These are phyloP conservation scores for Platycnemis pennipes DNA, from an alignment of 2,888 invertebrate genomes.

Conservation along the genomic window DNA sequence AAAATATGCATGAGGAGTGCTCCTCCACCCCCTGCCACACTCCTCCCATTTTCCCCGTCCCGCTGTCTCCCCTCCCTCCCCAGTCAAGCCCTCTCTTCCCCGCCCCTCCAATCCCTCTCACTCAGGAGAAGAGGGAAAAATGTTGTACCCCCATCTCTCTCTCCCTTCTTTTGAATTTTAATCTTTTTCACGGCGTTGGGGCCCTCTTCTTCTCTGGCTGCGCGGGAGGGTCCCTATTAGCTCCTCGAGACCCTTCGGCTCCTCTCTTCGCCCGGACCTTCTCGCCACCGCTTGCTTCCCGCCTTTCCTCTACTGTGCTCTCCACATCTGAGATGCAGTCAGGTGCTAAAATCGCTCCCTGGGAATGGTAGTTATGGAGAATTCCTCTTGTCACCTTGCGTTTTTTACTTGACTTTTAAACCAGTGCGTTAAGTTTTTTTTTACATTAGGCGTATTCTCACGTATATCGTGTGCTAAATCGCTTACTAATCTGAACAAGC, in stretches of 20 bases:
- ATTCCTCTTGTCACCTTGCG: background rate
- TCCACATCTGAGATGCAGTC: background rate
- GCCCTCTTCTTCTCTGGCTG: background rate
- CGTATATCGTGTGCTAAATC: background rate
- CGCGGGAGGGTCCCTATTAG: background rate
- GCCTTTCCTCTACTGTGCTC: background rate
- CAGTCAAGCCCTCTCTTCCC: background rate
- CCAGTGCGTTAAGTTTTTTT: background rate
- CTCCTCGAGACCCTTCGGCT: background rate
- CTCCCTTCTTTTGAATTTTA: slow-evolving; percentile 56
- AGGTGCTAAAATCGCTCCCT: background rate
- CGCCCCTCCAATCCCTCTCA: slow-evolving; percentile 9
- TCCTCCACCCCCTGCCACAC: background rate
- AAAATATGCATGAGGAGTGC: slow-evolving; percentile 64
- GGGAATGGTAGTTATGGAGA: background rate
- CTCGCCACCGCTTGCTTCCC: background rate
- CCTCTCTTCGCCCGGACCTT: background rate
- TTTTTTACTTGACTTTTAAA: background rate
- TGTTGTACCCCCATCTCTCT: background rate
- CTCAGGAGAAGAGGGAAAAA: background rate
- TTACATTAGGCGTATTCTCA: background rate
- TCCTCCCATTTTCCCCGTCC: background rate
- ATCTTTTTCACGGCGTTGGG: slow-evolving; percentile 23
- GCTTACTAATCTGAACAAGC: background rate
- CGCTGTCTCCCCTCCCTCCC: no score